Conservation (phyloP, 2,888 invertebrate genomes). For the Acanthosepion pharaonis region DNA sequence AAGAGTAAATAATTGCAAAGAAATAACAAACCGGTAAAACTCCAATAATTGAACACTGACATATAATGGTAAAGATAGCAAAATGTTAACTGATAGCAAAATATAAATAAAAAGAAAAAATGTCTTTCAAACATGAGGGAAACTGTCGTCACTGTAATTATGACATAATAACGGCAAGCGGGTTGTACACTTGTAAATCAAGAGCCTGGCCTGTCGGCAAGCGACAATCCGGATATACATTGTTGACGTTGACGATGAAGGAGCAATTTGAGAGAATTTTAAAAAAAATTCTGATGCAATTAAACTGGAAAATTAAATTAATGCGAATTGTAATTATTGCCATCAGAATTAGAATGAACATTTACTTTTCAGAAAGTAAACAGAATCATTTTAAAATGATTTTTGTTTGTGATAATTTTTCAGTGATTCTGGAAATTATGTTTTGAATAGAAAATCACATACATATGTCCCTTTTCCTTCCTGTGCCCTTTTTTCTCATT, state of each 20-base stretch:
- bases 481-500: neutral
- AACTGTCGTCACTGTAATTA: no score
- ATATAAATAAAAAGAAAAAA: no score
- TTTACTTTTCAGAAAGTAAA: neutral
- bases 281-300: neutral
- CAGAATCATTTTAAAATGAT: neutral
- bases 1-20: no score
- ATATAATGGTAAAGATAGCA: no score
- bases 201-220: no score
- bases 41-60: no score
- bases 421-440: neutral
- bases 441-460: neutral
- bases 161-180: no score
- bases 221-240: neutral
- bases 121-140: no score
- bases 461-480: neutral
- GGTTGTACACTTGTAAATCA: no score
- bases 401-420: neutral
- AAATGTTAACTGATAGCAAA: no score
- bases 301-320: neutral
- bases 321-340: neutral
- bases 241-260: neutral
- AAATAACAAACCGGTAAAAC: no score
- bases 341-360: neutral
- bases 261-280: neutral